Evolutionary conservation across 2,113 vertebrate species (phyloP), one percentile per base, ranked within the genome.

Genomic region (Zosterops japonicus): DNA sequence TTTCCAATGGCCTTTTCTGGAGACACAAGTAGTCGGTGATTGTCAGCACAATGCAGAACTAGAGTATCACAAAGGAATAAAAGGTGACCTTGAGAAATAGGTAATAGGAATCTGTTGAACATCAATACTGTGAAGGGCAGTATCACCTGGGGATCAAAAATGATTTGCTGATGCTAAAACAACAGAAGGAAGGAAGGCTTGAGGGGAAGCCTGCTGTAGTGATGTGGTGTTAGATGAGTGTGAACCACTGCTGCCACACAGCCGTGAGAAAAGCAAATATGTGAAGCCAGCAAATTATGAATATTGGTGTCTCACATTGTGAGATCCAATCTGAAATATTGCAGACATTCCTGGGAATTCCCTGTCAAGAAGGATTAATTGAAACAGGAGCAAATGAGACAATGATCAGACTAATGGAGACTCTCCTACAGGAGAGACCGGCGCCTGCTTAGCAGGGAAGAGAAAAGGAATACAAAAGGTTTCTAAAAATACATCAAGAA

Each of bases 401-500:
- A 71, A 29, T 13, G 18, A 35, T 39, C 60, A 68, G 24, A 70
- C 28, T 2, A 15, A 75, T 35, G 64, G 69, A 53, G 39, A 28
- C 12, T 16, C 5, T 44, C 25, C n/a, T 78, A 39, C 42, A 71
- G 72, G 42, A 91, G 56, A 36, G 35, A 78, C 47, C 0, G 8
- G 18, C 50, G 56, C 52, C 60, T 87, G 56, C 35, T 77, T 74
- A 91, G 68, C 22, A 55, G 47, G 55, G 47, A 84, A 46, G 47
- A 65, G 72, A 74, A 89, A 84, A 89, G 33, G 47, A 82, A 84
- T 44, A 94, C 47, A 89, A 83, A 89, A 44, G 29, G 22, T 68
- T 91, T 89, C 92, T 95, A 93, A 78, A 94, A 78, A 84, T 87
- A 79, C 14, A 28, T 79, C 52, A 91, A 57, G 74, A 85, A 94